A percentile compares a stretch with the other conserved stretches of the same genome.
Conservation (phyloP, 1,140 invertebrate species). For the Caenorhabditis inopinata region DNA sequence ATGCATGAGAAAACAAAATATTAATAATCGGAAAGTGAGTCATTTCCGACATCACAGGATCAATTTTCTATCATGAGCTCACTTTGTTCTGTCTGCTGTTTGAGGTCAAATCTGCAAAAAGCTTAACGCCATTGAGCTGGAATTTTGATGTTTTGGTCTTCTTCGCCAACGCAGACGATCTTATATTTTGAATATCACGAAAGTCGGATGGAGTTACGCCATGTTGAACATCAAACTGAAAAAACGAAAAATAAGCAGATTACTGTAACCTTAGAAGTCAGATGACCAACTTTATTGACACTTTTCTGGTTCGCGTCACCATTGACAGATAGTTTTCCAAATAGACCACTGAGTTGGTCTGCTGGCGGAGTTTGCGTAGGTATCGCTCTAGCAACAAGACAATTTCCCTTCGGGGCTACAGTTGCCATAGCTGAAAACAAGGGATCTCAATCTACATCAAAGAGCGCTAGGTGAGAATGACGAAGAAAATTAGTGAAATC, state of each 20-base stretch:
- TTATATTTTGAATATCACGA: slow-evolving; percentile 60
- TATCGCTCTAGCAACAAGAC: slow-evolving; percentile 6
- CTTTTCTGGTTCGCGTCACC: background rate
- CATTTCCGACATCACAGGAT: background rate
- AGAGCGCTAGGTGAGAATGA: background rate
- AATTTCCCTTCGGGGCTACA: background rate
- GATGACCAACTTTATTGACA: background rate
- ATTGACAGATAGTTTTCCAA: slow-evolving; percentile 2
- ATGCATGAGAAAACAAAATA: too few species aligned
- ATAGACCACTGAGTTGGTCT: background rate
- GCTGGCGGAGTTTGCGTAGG: background rate
- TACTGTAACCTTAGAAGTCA: background rate
- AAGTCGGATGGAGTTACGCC: slow-evolving; percentile 59
- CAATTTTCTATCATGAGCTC: too few species aligned
- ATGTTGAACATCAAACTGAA: background rate
- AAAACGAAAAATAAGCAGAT: slow-evolving; percentile 49
- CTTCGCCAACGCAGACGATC: slow-evolving; percentile 62
- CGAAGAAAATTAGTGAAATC: background rate
- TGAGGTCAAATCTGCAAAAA: slow-evolving; percentile 59
- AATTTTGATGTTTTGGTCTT: slow-evolving; percentile 66
- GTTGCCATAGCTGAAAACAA: slow-evolving; percentile 11
- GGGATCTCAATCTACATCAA: background rate
- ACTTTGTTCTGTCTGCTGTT: background rate
- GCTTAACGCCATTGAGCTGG: slow-evolving; percentile 48
- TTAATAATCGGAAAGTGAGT: background rate